Percentiles rank a stretch among this genome's conserved stretches.
Conservation (phyloP, 2,113 vertebrate species). For the Psilopsiagon aurifrons region DNA sequence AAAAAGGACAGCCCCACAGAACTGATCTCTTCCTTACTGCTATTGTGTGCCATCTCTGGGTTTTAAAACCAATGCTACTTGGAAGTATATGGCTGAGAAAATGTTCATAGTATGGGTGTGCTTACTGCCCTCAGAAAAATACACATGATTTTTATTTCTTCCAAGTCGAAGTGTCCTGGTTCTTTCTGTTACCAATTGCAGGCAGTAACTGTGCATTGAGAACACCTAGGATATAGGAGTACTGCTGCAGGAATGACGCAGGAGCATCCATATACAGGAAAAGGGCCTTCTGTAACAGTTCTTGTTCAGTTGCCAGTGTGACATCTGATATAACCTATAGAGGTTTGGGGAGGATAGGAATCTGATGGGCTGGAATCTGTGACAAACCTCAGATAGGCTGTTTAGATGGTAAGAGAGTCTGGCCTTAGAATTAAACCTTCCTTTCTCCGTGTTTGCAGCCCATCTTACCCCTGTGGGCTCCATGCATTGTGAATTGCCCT, state of each 20-base stretch:
- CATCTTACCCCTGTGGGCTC: not conserved
- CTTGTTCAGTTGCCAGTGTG: not conserved
- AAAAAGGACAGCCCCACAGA: not conserved
- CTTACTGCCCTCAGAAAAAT: not conserved
- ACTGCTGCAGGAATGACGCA: not conserved
- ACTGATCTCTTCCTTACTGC: not conserved
- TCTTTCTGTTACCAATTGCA: not conserved
- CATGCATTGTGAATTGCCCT: fast-evolving
- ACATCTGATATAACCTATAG: not conserved
- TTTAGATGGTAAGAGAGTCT: not conserved
- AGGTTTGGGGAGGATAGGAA: not conserved
- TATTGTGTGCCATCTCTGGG: not conserved
- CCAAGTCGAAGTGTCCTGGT: not conserved
- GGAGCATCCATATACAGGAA: fast-evolving
- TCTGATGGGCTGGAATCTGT: not conserved
- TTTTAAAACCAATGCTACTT: not conserved
- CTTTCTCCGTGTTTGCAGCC: fast-evolving
- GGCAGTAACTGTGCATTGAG: not conserved
- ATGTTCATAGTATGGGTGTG: fast-evolving
- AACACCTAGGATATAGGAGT: not conserved
- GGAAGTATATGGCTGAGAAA: fast-evolving
- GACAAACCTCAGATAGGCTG: not conserved
- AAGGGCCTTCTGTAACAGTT: not conserved
- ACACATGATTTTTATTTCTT: not conserved
- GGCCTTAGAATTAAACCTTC: not conserved